Percentiles rank a stretch among this genome's conserved stretches.
These are phyloP conservation scores for Luperina testacea DNA, from an alignment of 2,888 invertebrate genomes.

Conservation along the genomic window DNA sequence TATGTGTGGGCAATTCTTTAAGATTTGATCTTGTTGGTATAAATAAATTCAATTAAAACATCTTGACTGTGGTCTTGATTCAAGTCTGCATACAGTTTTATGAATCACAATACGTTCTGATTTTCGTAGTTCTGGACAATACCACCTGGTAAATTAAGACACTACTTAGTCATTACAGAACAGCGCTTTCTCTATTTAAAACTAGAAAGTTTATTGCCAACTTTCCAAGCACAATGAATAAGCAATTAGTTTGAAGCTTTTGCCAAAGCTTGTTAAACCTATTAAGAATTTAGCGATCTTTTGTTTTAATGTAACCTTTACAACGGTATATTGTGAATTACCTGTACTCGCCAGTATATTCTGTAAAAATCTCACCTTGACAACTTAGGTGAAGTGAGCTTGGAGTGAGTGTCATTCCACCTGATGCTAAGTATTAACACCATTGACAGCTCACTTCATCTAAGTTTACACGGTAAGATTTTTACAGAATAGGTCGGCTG, in stretches of 20 bases:
- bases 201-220: constrained; percentile 48
- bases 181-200: constrained; percentile 41
- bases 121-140: not conserved
- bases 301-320: constrained; percentile 14
- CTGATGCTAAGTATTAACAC: not conserved
- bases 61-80: not conserved
- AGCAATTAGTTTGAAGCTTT: constrained; percentile 42
- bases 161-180: constrained; percentile 29
- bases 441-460: not conserved
- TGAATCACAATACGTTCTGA: no score
- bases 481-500: not conserved
- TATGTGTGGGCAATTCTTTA: not conserved
- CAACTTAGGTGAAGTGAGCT: not conserved
- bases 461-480: not conserved
- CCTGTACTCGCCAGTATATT: not conserved
- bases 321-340: constrained; percentile 1
- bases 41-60: not conserved
- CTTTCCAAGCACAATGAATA: constrained; percentile 53
- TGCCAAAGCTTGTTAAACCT: constrained; percentile 34
- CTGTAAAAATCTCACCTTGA: not conserved
- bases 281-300: constrained; percentile 25
- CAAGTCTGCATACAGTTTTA: not conserved
- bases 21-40: not conserved
- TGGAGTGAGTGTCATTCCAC: not conserved
- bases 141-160: constrained; percentile 13